Conservation (phyloP, 2,113 vertebrate species). For the Sturnira hondurensis region DNA sequence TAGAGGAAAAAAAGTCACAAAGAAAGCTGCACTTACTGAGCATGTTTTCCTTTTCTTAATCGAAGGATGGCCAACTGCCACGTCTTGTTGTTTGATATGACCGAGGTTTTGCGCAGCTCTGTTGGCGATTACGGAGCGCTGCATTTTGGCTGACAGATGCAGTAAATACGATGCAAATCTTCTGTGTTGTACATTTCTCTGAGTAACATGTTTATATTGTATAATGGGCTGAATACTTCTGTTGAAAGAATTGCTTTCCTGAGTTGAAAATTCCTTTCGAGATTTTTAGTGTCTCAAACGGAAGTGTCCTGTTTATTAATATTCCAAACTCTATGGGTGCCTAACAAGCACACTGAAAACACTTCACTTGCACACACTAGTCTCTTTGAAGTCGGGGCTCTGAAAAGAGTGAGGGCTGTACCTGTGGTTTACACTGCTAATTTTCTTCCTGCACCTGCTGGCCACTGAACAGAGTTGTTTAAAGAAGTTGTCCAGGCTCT, state of each 20-base stretch:
- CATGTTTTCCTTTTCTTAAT: background rate
- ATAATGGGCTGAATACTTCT: constrained; percentile 77
- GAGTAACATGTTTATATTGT: constrained; percentile 80
- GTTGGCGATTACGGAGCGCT: constrained; percentile 67
- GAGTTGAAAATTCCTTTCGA: constrained; percentile 61
- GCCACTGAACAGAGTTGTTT: background rate
- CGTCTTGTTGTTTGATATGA: constrained; percentile 69
- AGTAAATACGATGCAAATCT: constrained; percentile 79
- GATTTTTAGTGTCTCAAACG: constrained; percentile 38
- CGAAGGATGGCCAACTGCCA: constrained; percentile 46
- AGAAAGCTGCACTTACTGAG: background rate
- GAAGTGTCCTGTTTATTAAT: background rate
- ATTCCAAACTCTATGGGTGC: background rate
- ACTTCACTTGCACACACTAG: background rate
- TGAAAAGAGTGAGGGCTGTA: background rate
- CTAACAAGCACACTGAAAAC: background rate
- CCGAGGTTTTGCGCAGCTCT: constrained; percentile 66
- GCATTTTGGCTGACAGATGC: constrained; percentile 77
- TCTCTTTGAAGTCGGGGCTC: constrained; percentile 21
- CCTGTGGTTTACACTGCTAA: background rate
- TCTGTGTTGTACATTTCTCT: constrained; percentile 79
- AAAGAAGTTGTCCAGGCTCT: background rate
- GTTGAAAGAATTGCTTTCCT: constrained; percentile 73
- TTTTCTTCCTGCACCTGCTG: background rate
- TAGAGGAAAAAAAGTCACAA: background rate